These are phyloP conservation scores for Drosophila sordidula DNA, from an alignment of 2,888 invertebrate species.

Conservation along the genomic window DNA sequence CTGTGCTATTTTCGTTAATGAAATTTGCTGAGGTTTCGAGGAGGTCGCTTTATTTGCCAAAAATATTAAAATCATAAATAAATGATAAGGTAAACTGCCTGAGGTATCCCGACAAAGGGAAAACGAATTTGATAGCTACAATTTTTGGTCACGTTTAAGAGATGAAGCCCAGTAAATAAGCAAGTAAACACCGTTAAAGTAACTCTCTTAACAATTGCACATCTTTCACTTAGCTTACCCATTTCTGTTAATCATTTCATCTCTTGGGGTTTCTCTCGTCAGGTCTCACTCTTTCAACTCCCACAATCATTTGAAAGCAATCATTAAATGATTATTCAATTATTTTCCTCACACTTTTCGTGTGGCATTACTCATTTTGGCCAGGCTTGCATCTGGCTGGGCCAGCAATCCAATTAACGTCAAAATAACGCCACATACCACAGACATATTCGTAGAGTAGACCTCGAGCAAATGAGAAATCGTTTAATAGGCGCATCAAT, in stretches of 20 bases:
- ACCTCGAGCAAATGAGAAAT: slow-evolving; percentile 61
- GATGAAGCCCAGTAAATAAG: background rate
- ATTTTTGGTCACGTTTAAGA: background rate
- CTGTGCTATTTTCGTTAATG: slow-evolving; percentile 67
- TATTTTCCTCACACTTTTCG: slow-evolving; percentile 51
- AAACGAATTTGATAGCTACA: background rate
- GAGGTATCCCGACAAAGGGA: slow-evolving; percentile 1
- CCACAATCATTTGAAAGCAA: slow-evolving; percentile 55
- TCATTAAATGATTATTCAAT: slow-evolving; percentile 69
- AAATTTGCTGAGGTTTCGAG: slow-evolving; percentile 59
- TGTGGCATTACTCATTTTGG: slow-evolving; percentile 61
- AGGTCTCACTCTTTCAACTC: slow-evolving; percentile 37
- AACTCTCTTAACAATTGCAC: too few species aligned
- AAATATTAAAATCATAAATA: slow-evolving; percentile 76
- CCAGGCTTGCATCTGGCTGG: slow-evolving; percentile 17
- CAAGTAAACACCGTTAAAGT: slow-evolving; percentile 1
- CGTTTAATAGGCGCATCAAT: slow-evolving; percentile 79
- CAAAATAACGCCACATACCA: slow-evolving; percentile 66
- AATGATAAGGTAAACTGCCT: slow-evolving; percentile 46
- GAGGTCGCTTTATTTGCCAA: slow-evolving; percentile 64
- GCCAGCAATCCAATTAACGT: slow-evolving; percentile 69
- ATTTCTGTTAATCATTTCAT: slow-evolving; percentile 29
- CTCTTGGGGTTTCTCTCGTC: slow-evolving; percentile 26
- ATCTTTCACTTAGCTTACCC: slow-evolving; percentile 10
- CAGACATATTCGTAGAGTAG: slow-evolving; percentile 31